Conservation (phyloP, 1,140 invertebrate genomes). For the Ceratina australensis region DNA sequence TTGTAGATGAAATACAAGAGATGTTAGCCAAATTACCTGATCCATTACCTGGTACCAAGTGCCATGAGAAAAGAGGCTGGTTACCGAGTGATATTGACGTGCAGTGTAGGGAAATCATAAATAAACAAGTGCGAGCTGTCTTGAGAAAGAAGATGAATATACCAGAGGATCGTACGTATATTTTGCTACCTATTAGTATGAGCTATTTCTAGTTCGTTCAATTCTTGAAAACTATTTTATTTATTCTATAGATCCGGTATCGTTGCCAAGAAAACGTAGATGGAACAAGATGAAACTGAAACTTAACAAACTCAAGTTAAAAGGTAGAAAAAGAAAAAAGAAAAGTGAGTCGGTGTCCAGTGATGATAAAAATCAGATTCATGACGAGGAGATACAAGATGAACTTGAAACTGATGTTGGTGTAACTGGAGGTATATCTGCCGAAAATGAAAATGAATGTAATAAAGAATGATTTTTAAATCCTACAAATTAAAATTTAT, state of each 20-base stretch:
- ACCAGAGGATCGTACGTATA: constrained; percentile 74
- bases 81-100: constrained; percentile 85
- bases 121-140: constrained; percentile 81
- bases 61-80: constrained; percentile 88
- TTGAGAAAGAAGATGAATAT: constrained; percentile 80
- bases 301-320: constrained; percentile 17
- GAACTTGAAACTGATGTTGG: not conserved
- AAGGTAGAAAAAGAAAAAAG: constrained; percentile 30
- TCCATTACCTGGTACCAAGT: constrained; percentile 82
- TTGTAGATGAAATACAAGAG: constrained; percentile 91
- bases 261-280: constrained; percentile 53
- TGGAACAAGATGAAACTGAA: constrained; percentile 26
- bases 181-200: not conserved
- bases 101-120: constrained; percentile 85
- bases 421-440: not conserved
- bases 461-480: not conserved
- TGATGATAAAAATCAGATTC: not conserved
- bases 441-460: not conserved
- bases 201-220: no score
- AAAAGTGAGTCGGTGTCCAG: constrained; percentile 7
- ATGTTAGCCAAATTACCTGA: constrained; percentile 86
- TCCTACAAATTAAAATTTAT: constrained; percentile 68
- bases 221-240: not conserved
- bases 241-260: constrained; percentile 54
- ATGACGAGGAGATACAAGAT: not conserved